Base-by-base conservation (phyloP, 2,888 invertebrate species). In the Slavum lentiscoides region DNA sequence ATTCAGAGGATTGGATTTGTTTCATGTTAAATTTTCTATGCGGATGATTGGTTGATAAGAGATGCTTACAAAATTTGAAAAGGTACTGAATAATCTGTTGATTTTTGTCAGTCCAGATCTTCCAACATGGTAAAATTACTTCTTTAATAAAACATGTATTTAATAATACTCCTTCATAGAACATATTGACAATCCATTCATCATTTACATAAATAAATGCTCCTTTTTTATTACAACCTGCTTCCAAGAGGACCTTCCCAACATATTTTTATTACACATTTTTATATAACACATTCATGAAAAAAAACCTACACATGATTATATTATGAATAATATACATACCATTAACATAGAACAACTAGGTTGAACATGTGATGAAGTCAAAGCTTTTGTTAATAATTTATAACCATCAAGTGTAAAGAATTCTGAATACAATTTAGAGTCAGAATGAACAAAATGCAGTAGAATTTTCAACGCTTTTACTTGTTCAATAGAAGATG, bases 321-420 rank as follows among this genome's bases (percentile, higher is more conserved):
- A 64, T 30, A 30, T 39, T 37, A 43, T 39, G 64, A 67, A 64
- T 30, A 30, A 30, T 17, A 68, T 74, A 59, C 66, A 61, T 61
- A 81, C 82, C 68, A 75, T 69, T 39, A 82, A 80, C 49, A 82
- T 66, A 21, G 62, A 9, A 66, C 81, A 68, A 66, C 77, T 81
- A 21, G 77, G 58, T 70, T 74, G 72, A 49, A 67, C 81, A 59
- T 69, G 49, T n/a, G 80, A 53, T 15, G 83, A 77, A 21, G 77
- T 82, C 15, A 83, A 73, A 49, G 82, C 82, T 67, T 83, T 83
- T 7, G 81, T 75, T 19, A 83, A n/a, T 39, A 83, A 37, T 55
- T 81, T 82, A 74, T 83, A 83, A 30, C 83, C 83, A 82, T 82
- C 82, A 49, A 68, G 74, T n/a, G 68, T 30, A 53, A 75, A 73